Percentiles rank a stretch among this genome's conserved stretches.
phyloP scores from a whole-genome alignment of 2,797 vertebrate genomes.

The Emydoidea blandingii region DNA sequence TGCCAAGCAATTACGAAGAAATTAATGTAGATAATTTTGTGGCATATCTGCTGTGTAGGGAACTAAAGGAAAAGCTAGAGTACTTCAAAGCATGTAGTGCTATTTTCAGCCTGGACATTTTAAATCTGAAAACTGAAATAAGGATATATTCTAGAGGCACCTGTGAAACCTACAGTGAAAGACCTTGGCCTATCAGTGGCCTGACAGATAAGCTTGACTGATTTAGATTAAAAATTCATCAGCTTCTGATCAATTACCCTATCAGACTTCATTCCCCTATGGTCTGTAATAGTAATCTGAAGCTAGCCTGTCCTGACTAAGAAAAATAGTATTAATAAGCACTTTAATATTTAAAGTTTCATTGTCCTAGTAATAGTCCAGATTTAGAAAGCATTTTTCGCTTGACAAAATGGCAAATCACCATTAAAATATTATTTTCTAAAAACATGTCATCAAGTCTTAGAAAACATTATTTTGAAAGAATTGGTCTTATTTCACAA shows the following conservation, averaged over 20 bases:
- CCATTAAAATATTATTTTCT: neutral
- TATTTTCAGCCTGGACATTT: neutral
- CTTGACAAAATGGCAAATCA: neutral
- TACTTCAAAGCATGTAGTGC: neutral
- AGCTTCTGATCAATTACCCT: conserved; percentile 61
- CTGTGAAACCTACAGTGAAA: conserved; percentile 40
- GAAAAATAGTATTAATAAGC: conserved; percentile 61
- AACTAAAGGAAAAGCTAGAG: neutral
- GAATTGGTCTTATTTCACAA: neutral
- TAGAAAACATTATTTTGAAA: neutral
- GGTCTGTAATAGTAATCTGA: conserved; percentile 45
- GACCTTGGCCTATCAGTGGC: conserved; percentile 49
- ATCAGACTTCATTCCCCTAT: conserved; percentile 47
- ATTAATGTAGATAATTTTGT: neutral
- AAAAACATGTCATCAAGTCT: neutral
- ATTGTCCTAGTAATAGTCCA: neutral
- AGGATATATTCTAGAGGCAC: conserved; percentile 30
- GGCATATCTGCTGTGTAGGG: neutral
- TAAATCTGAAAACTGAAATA: neutral
- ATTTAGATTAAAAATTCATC: conserved; percentile 64
- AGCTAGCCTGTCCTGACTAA: conserved; percentile 27
- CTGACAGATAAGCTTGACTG: conserved; percentile 53
- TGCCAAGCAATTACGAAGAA: neutral
- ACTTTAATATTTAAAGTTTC: conserved; percentile 63
- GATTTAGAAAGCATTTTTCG: neutral